phyloP scores from a whole-genome alignment of 2,113 vertebrate genomes.

The Panthera leo region DNA sequence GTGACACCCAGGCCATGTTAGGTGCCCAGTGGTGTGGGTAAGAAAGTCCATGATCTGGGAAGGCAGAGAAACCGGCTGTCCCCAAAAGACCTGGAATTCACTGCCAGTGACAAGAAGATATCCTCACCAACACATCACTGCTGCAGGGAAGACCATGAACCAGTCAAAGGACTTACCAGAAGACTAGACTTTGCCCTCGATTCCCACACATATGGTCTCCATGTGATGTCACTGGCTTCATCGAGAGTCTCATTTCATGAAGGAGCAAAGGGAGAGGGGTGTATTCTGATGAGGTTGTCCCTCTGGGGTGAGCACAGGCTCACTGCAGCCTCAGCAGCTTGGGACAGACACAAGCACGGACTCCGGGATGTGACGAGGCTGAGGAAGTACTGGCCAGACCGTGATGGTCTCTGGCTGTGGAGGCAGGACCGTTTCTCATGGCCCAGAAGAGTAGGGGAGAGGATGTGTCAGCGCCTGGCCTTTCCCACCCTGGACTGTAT shows the following conservation, averaged over 20 bases:
- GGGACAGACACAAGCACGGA: not conserved
- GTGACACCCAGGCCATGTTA: not conserved
- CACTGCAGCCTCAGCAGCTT: accelerated
- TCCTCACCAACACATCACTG: not conserved
- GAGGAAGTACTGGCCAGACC: accelerated
- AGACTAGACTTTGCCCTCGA: not conserved
- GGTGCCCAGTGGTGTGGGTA: not conserved
- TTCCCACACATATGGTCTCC: not conserved
- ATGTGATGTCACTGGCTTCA: not conserved
- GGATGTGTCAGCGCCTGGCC: not conserved
- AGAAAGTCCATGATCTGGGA: not conserved
- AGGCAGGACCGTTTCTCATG: not conserved
- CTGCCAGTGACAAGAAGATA: not conserved
- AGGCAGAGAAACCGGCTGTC: not conserved
- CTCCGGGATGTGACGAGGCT: not conserved
- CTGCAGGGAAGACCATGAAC: not conserved
- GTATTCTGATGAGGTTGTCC: accelerated
- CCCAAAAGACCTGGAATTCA: not conserved
- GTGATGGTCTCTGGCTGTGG: not conserved
- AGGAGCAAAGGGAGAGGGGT: not conserved
- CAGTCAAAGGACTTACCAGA: not conserved
- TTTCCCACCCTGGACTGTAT: not conserved
- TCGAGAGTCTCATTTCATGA: accelerated
- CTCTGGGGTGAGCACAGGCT: not conserved
- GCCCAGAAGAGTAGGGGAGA: not conserved